Evolutionary conservation across 2,888 invertebrate genomes (phyloP), one percentile per base, ranked within the genome.

Genomic region (Merodon equestris): DNA sequence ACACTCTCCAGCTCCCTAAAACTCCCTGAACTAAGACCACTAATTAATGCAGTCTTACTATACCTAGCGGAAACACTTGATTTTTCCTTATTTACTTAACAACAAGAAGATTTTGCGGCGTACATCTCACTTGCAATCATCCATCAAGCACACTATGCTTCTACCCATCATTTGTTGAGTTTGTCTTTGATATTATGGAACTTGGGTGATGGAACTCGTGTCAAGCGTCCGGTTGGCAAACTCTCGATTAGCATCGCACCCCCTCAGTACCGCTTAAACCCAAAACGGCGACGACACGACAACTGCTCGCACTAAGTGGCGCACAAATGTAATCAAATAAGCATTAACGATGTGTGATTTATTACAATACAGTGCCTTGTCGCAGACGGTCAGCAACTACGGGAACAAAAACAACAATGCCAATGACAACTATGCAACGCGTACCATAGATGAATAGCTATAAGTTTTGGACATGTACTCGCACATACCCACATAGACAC

Each of bases 301-400:
- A 38, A 14, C 42, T n/a, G 38, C 48, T 15, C 15, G 15, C 48
- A 27, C 66, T 57, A 48, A 57, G 50, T 67, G 47, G 47, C 40
- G 47, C 42, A 38, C 66, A 57, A 66, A 47, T 66, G 48, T 66
- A 66, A 67, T 67, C 66, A 67, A 57, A 67, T 67, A 67, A 67
- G 48, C 56, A 67, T 67, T 57, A 67, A 67, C 66, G 40, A 67
- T 67, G 56, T 42, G 66, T 67, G 48, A 67, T 67, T 57, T 57
- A 48, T 57, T 57, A 38, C 50, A 19, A 47, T 48, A 38, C 53
- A 38, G 45, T 57, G 40, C 12, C 12, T 48, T 67, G 40, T 40
- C 40, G 34, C 15, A 66, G 44, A 44, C 34, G 14, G 38, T 15
- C 42, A 12, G 40, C 13, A 42, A 17, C 10, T 3, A 14, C 17